Evolutionary conservation across 2,888 invertebrate genomes (phyloP).

Genomic region (Asteroscopus sphinx): DNA sequence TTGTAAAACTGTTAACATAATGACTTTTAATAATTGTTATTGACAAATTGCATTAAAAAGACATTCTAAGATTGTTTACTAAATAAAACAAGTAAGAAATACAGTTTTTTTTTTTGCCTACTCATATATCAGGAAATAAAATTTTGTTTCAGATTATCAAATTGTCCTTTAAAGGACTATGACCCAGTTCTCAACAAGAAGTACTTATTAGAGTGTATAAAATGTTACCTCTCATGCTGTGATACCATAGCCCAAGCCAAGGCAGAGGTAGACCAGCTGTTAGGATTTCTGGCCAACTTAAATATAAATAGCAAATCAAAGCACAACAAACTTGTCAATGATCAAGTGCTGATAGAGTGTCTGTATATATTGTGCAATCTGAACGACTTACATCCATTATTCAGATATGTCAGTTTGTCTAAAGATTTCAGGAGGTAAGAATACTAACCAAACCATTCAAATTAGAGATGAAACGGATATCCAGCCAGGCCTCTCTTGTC

Average conservation of each 20-base stretch:
- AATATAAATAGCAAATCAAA: conserved; percentile 55
- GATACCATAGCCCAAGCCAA: conserved; percentile 76
- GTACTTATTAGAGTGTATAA: conserved; percentile 93
- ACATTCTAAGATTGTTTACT: too few relatives aligned
- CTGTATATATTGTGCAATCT: conserved; percentile 92
- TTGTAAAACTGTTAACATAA: too few relatives aligned
- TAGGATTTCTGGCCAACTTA: conserved; percentile 40
- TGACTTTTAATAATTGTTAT: too few relatives aligned
- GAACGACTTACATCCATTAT: conserved; percentile 89
- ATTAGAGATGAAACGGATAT: too few relatives aligned
- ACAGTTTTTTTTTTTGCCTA: too few relatives aligned
- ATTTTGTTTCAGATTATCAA: conserved; percentile 88
- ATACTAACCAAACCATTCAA: too few relatives aligned
- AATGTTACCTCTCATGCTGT: conserved; percentile 90
- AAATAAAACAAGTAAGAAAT: too few relatives aligned
- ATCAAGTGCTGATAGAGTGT: conserved; percentile 91
- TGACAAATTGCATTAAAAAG: too few relatives aligned
- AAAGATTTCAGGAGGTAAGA: conserved; percentile 82
- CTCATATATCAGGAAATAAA: too few relatives aligned
- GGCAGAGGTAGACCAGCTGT: conserved; percentile 51
- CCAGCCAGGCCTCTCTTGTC: too few relatives aligned
- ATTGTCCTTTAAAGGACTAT: conserved; percentile 88
- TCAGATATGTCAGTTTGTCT: conserved; percentile 85
- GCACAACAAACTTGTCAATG: conserved; percentile 59
- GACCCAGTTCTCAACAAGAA: conserved; percentile 92